These are phyloP conservation scores for Otus scops DNA, from an alignment of 2,797 vertebrate genomes.

Conservation along the genomic window DNA sequence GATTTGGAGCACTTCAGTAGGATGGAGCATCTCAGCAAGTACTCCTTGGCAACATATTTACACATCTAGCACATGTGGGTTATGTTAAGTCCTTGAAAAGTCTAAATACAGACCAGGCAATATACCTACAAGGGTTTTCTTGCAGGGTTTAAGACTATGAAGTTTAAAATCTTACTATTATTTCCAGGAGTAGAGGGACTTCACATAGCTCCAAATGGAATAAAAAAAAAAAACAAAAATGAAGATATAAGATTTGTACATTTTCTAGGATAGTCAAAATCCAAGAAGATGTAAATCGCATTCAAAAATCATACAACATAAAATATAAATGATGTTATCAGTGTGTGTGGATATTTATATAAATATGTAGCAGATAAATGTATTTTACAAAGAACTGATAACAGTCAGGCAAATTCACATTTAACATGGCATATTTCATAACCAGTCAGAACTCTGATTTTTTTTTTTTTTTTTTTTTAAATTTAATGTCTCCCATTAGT, in stretches of 20 bases:
- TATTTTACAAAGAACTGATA: not conserved
- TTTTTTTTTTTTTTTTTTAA: not conserved
- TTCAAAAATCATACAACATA: not conserved
- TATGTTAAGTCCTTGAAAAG: not conserved
- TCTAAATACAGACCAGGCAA: not conserved
- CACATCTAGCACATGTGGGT: not conserved
- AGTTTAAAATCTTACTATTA: not conserved
- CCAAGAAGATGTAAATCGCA: not conserved
- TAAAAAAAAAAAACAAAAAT: not conserved
- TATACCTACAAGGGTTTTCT: not conserved
- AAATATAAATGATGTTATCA: not conserved
- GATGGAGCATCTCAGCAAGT: not conserved
- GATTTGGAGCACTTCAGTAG: not conserved
- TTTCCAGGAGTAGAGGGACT: not conserved
- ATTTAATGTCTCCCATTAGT: slow-evolving; percentile 65
- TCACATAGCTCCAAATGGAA: not conserved
- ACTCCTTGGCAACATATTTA: not conserved
- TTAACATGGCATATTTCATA: slow-evolving; percentile 36
- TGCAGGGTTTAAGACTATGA: not conserved
- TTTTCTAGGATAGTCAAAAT: not conserved
- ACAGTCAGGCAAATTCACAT: slow-evolving; percentile 32
- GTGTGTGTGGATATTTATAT: not conserved
- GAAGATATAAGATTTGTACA: not conserved
- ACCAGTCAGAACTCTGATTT: not conserved
- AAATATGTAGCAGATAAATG: not conserved